Evolutionary conservation across 2,113 vertebrate species (phyloP), one percentile per base, ranked within the genome.

Genomic region (Cynocephalus volans): DNA sequence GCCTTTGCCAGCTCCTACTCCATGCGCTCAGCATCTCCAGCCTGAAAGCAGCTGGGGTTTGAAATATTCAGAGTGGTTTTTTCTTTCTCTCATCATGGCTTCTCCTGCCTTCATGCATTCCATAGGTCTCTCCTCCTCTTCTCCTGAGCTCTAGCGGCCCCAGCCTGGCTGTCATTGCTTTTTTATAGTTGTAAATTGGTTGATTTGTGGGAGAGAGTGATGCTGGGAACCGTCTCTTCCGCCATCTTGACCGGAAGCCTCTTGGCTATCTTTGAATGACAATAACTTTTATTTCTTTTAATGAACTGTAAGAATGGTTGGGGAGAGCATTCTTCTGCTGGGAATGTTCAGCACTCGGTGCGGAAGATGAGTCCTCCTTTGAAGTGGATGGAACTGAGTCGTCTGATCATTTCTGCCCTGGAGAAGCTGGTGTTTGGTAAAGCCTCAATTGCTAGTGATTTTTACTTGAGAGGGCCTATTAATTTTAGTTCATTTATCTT

Each of bases 401-500:
- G 8, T 28, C 15, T 13, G 41, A 79, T 67, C 41, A 69, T 88
- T 69, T 94, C n/a, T 62, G 12, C 67, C 23, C 13, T n/a, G 23
- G 6, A 86, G 92, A 87, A 84, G 48, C 17, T 76, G n/a, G 13
- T 73, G 9, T 93, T 96, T 60, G 75, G 76, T 86, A 50, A 58
- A 96, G n/a, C 54, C 50, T 86, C 88, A 81, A 50, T 73, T 95
- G 81, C 26, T 94, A 73, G 56, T 80, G 56, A 80, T 45, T 84
- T 80, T 96, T 93, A 79, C 56, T 69, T 58, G 24, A 85, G 52
- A 88, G 10, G 75, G 19, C 15, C 67, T 75, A 70, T 96, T 97
- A 94, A 87, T 93, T 97, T 97, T 81, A 86, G 26, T 50, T 93
- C 3, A 54, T 95, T 86, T 89, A 73, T 83, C 69, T 92, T 95